Evolutionary conservation across 2,797 vertebrate species (phyloP), one percentile per base, ranked within the genome.

Genomic region (Oophaga sylvatica): DNA sequence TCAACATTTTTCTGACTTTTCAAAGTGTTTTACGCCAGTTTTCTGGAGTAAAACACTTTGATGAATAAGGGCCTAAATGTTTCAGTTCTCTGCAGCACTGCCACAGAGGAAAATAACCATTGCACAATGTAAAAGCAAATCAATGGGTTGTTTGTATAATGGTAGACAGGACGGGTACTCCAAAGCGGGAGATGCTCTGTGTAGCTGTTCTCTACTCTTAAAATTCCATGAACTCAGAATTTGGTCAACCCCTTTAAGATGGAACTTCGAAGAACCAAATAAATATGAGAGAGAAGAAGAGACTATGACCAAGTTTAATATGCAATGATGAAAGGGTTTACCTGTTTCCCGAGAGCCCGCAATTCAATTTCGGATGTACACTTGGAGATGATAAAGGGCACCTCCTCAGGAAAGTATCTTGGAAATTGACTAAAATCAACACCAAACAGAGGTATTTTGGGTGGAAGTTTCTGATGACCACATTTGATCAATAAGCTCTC

Each of bases 311-410:
- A 77, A 16, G 48, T 26, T 53, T 78, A 57, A 8, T 65, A 53
- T 13, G 35, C 0, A 0, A 19, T 16, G 57, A 63, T 19, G 15
- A 31, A 71, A 57, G 19, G 45, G 19, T 31, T 68, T 93, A 98
- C 98, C 97, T 99, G 96, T 67, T 98, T 91, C 0, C 91, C 92
- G 0, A 99, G 94, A 31, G 96, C 97, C 0, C 98, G 96, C 45
- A 92, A 94, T 89, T 99, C 98, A 1, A 99, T 96, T 91, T 99
- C 98, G 0, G 95, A 91, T 0, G 96, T 98, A 93, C 98, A 99
- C 60, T 84, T 95, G 60, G 90, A 91, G 81, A 99, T 95, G 13
- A 99, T 92, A 81, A 98, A 97, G 17, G 97, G 98, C 19, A 99
- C 94, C 63, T 96, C 94, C 1, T 96, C 95, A 0, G 95, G 94